Evolutionary conservation across 2,797 vertebrate species (phyloP), one percentile per base, ranked within the genome.

Genomic region (Borostomias antarcticus): DNA sequence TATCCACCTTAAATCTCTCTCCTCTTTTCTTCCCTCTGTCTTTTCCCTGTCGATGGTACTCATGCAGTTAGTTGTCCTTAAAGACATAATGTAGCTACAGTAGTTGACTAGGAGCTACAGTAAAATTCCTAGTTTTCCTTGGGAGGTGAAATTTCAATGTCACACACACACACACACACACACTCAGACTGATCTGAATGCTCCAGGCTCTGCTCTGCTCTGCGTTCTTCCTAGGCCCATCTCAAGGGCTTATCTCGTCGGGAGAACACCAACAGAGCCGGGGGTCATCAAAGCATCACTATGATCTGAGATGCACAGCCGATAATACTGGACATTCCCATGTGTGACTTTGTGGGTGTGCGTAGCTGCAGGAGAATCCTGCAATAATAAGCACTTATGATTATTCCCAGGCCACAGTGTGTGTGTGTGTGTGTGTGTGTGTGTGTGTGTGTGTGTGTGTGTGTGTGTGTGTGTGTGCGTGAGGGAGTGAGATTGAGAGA

Each of bases 341-440:
- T 53, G 32, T 56, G 40, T 62, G 43, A n/a, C 13, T 54, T 17
- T 52, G 21, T 58, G 50, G 58, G 51, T 57, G 47, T 62, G 5
- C 51, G 26, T 58, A 26, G 8, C 19, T 59, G 13, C 58, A 58
- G 6, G 0, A 19, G 7, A 29, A 47, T 52, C 48, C 64, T 75
- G 56, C 51, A 61, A 74, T 59, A 81, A 77, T 68, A 81, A 82
- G 73, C 78, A 50, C 2, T 43, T 37, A 51, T 66, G 76, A 69
- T 17, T 73, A 19, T 74, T 73, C 65, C 63, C 71, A 75, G 70
- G 67, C 59, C 13, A 40, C 26, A 30, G 63, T 29, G 40, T 59
- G 17, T 8, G 40, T 23, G 60, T 50, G 51, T 51, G 17, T 45
- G 28, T 33, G 28, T 19, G 59, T 62, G 26, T 48, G 59, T 30